Evolutionary conservation across 2,797 vertebrate species (phyloP).

Genomic region (Tokudaia tokunoshimensis): DNA sequence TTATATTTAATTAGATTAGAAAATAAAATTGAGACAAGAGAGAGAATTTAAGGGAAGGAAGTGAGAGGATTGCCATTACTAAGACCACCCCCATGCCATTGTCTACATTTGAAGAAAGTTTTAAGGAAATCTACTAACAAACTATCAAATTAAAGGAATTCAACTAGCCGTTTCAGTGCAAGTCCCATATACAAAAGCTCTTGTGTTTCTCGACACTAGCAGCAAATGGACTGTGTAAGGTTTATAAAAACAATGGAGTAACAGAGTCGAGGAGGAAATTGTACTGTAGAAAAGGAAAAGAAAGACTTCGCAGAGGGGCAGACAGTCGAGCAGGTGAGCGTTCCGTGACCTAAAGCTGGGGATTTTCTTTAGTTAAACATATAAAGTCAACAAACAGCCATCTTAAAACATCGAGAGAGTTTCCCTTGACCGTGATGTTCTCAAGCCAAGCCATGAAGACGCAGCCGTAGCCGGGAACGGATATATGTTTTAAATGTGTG

Average conservation of each 20-base stretch:
- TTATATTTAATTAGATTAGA: neutral
- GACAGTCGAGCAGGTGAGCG: neutral
- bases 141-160: neutral
- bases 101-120: neutral
- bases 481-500: neutral
- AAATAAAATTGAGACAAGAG: neutral
- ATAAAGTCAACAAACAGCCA: neutral
- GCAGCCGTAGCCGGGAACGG: neutral
- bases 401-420: neutral
- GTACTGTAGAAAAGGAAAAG: neutral
- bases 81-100: neutral
- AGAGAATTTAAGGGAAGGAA: neutral
- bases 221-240: neutral
- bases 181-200: neutral
- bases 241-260: neutral
- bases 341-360: neutral
- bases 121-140: slow-evolving; percentile 26
- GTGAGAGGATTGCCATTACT: neutral
- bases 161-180: neutral
- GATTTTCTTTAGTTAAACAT: neutral
- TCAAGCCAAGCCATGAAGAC: neutral
- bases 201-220: neutral
- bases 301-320: neutral
- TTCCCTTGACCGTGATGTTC: neutral
- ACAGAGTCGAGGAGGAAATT: neutral